Conservation (phyloP, 2,797 vertebrate genomes). For the Dicrostonyx torquatus region DNA sequence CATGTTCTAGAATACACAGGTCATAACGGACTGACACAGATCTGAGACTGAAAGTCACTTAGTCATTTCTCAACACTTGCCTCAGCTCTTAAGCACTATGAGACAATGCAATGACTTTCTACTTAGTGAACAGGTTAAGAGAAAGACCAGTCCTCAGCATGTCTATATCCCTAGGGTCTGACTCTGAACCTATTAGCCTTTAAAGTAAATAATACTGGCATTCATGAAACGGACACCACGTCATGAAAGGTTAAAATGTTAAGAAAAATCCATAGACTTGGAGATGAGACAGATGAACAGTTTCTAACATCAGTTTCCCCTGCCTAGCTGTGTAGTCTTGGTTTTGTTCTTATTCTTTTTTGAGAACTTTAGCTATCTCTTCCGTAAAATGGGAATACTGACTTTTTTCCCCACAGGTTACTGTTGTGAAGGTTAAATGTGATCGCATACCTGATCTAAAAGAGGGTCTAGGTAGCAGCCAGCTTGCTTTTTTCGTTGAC, state of each 20-base stretch:
- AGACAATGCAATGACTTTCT: neutral
- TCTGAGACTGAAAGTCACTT: neutral
- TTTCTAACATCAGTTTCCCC: slow-evolving; percentile 20
- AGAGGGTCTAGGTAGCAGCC: neutral
- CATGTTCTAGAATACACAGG: neutral
- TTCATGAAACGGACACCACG: slow-evolving; percentile 45
- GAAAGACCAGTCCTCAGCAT: neutral
- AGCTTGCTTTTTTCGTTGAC: slow-evolving; percentile 36
- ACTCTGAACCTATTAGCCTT: slow-evolving; percentile 2
- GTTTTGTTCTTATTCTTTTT: neutral
- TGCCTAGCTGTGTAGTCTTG: neutral
- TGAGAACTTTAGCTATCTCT: neutral
- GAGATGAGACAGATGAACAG: neutral
- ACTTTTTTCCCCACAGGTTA: neutral
- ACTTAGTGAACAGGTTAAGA: slow-evolving; percentile 19
- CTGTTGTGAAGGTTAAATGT: slow-evolving; percentile 14
- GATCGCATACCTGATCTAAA: neutral
- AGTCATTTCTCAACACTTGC: neutral
- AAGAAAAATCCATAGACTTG: slow-evolving; percentile 25
- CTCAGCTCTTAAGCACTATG: neutral
- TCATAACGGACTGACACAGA: neutral
- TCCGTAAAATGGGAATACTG: neutral
- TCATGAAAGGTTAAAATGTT: slow-evolving; percentile 19
- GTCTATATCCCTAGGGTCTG: neutral
- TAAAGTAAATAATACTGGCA: neutral